A percentile compares a stretch with the other conserved stretches of the same genome.
Evolutionary conservation across 2,113 vertebrate genomes (phyloP).

Genomic region (Chloroceryle aenea): DNA sequence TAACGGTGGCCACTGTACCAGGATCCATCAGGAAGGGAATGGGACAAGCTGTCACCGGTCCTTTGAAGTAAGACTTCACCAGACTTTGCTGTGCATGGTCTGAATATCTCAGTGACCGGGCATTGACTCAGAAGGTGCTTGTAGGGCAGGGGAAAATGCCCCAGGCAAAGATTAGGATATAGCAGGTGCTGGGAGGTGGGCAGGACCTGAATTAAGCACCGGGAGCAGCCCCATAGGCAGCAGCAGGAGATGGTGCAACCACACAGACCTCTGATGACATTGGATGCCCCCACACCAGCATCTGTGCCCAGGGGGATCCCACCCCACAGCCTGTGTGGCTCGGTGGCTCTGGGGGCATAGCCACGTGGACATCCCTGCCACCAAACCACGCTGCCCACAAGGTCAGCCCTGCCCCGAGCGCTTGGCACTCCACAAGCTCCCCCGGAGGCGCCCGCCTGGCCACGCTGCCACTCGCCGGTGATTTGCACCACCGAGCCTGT

Average conservation of each 20-base stretch:
- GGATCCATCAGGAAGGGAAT: not conserved
- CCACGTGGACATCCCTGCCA: fast-evolving
- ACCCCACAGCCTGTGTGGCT: not conserved
- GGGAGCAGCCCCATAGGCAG: not conserved
- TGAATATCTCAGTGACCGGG: not conserved
- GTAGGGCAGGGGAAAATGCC: not conserved
- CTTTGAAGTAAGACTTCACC: not conserved
- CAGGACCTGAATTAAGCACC: not conserved
- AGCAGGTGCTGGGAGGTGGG: not conserved
- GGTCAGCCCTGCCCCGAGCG: not conserved
- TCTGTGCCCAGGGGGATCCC: fast-evolving
- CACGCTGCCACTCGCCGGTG: not conserved
- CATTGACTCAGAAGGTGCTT: not conserved
- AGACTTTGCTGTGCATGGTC: not conserved
- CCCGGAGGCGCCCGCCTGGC: fast-evolving
- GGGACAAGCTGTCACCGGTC: too few species aligned
- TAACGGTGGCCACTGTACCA: not conserved
- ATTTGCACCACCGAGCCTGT: slow-evolving; percentile 38
- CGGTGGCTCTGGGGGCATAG: fast-evolving
- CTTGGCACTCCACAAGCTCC: not conserved
- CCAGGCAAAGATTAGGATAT: fast-evolving
- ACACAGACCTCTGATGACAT: fast-evolving
- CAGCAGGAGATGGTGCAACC: fast-evolving
- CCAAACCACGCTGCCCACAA: fast-evolving
- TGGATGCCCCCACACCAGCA: not conserved